Percentiles rank a stretch among this genome's conserved stretches.
phyloP scores from a whole-genome alignment of 1,140 invertebrate species.

The Zaprionus davidi region DNA sequence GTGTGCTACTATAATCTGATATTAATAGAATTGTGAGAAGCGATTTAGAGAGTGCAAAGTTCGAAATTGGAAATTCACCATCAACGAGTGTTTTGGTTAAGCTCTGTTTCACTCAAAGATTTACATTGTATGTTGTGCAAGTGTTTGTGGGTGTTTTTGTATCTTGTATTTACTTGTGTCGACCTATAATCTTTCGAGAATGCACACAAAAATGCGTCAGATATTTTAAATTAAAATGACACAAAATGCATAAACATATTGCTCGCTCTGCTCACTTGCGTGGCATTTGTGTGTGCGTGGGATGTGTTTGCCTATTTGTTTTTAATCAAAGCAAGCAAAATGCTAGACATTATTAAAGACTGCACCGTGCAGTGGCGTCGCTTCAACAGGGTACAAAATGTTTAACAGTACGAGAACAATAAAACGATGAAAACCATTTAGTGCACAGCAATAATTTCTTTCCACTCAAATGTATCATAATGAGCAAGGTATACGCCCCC shows the following conservation, averaged over 20 bases:
- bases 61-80: constrained; percentile 31
- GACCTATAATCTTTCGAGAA: constrained; percentile 36
- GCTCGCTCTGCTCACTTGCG: constrained; percentile 11
- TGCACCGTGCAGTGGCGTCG: constrained; percentile 14
- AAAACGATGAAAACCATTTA: neutral
- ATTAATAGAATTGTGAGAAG: constrained; percentile 37
- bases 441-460: neutral
- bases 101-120: constrained; percentile 29
- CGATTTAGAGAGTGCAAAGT: constrained; percentile 23
- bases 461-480: neutral
- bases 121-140: constrained; percentile 22
- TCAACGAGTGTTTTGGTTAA: constrained; percentile 19
- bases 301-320: constrained; percentile 39
- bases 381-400: neutral
- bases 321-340: constrained; percentile 40
- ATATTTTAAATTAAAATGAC: constrained; percentile 54
- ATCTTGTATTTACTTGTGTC: constrained; percentile 17
- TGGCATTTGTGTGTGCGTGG: constrained; percentile 20
- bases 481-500: neutral
- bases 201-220: constrained; percentile 44
- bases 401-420: neutral
- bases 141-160: neutral
- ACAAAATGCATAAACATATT: constrained; percentile 42
- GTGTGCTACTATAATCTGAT: constrained; percentile 30
- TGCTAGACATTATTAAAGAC: constrained; percentile 29